These are phyloP conservation scores for Bubo blakistoni DNA, from an alignment of 2,113 vertebrate species.

Conservation along the genomic window DNA sequence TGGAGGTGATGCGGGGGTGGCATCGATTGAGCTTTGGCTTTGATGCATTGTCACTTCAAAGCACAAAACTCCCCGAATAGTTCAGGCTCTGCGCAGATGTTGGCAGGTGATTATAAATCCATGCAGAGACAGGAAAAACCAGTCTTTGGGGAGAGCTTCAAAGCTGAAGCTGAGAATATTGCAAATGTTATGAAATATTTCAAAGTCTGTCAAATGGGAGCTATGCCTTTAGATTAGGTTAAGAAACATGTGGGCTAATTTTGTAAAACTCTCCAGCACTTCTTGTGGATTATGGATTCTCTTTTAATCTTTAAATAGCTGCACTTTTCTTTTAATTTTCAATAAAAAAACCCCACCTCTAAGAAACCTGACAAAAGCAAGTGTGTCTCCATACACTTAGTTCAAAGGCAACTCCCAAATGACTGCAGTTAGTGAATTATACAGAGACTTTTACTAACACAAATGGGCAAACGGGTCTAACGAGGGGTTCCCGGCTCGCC, in stretches of 20 bases:
- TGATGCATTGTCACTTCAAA: conserved; percentile 34
- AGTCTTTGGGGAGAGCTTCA: conserved; percentile 27
- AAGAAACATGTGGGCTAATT: not conserved
- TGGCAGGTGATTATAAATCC: conserved; percentile 51
- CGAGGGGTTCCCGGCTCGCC: not conserved
- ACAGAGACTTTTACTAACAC: not conserved
- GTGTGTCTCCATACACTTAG: not conserved
- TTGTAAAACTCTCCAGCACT: not conserved
- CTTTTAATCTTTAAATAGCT: conserved; percentile 6
- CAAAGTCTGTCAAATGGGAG: not conserved
- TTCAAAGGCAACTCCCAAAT: not conserved
- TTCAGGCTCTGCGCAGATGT: not conserved
- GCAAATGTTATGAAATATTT: conserved; percentile 7
- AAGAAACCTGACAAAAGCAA: not conserved
- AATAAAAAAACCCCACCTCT: not conserved
- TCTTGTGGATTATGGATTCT: not conserved
- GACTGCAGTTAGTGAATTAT: not conserved
- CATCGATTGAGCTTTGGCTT: not conserved
- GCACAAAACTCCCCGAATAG: not conserved
- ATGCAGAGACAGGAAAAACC: not conserved
- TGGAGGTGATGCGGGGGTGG: not conserved
- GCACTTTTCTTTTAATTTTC: not conserved
- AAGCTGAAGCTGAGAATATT: not conserved
- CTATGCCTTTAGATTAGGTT: not conserved
- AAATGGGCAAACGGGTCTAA: not conserved